Evolutionary conservation across 1,140 invertebrate species (phyloP), one percentile per base, ranked within the genome.

Genomic region (Plodia interpunctella): DNA sequence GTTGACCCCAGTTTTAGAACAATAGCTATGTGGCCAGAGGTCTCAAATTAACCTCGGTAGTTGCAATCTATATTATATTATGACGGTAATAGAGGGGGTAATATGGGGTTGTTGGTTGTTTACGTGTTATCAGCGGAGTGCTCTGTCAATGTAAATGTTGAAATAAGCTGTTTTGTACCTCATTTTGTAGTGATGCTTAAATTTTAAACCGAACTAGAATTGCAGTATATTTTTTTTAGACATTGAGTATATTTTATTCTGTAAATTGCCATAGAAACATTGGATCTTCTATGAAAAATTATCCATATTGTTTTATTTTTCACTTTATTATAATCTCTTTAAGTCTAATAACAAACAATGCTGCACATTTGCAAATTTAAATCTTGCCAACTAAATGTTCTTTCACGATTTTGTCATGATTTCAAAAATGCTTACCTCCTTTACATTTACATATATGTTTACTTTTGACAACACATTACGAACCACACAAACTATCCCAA

Each of bases 1-100:
- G 32, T 60, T 70, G 62, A 66, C 64, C 63, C 59, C 50, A 55
- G 54, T 57, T 21, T 44, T 49, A 55, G 13, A 35, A 55, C 44
- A 60, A 58, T 25, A 18, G 8, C 51, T 52, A 15, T 55, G 20
- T 8, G 4, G 21, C 5, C 13, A 11, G 19, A 21, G 51, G 18
- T 25, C 51, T 54, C 49, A 38, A 28, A 50, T 61, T 61, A 61
- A 61, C 59, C 63, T 11, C 59, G 58, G 56, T 49, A 18, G 58
- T 60, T 50, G 57, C 15, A 44, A 17, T 44, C 51, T 53, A 53
- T 53, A 53, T 53, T 25, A 53, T 25, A 25, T 25, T 25, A 25
- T 53, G 10, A 53, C 13, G 19, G 20, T 53, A 53, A 53, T 53
- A 51, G 49, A n/a, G 49, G 3, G 1, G 9, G 18, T 51, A 51